A percentile compares a stretch with the other conserved stretches of the same genome.
Evolutionary conservation across 2,888 invertebrate species (phyloP).

Genomic region (Hymenopus coronatus): DNA sequence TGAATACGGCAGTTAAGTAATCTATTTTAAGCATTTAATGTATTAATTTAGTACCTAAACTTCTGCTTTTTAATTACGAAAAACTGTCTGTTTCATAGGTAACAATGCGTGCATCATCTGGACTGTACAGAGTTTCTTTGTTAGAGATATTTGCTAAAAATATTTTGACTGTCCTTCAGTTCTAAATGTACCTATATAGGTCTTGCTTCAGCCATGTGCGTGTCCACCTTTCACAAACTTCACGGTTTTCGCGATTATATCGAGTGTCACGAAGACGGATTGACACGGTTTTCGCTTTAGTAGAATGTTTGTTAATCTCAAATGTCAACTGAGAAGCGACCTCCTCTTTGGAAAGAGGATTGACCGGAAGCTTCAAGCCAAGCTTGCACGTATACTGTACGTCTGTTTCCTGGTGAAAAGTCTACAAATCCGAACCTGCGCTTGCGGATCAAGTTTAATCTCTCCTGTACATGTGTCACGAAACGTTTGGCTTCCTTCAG

Average conservation of each 20-base stretch:
- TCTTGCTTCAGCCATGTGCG: background rate
- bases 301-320: background rate
- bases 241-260: background rate
- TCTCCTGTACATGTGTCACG: background rate
- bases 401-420: background rate
- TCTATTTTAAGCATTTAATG: too few relatives aligned
- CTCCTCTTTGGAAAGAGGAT: background rate
- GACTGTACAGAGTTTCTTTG: background rate
- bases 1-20: too few relatives aligned
- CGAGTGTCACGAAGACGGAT: background rate
- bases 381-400: background rate
- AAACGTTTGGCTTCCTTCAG: background rate
- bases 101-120: background rate
- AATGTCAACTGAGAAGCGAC: background rate
- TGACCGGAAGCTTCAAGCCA: background rate
- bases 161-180: background rate
- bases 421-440: background rate
- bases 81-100: too few relatives aligned
- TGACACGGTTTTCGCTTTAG: background rate
- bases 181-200: background rate
- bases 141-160: background rate
- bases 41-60: too few relatives aligned
- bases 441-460: background rate
- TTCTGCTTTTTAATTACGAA: too few relatives aligned
- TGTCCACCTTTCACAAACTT: background rate